A percentile compares a stretch with the other conserved stretches of the same genome.
phyloP scores from a whole-genome alignment of 1,140 invertebrate genomes.

The Drosophila yakuba region DNA sequence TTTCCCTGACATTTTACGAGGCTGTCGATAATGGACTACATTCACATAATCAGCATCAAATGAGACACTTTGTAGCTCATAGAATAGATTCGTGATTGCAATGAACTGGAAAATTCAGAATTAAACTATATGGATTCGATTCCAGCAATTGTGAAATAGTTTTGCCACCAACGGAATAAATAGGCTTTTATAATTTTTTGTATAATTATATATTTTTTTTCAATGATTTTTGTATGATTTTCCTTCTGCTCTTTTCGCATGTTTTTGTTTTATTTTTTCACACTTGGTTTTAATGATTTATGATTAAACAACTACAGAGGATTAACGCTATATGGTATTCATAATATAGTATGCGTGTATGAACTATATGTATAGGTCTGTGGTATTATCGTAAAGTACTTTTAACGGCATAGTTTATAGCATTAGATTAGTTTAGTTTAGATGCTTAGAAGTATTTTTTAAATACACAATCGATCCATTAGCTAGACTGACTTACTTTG shows the following conservation, averaged over 20 bases:
- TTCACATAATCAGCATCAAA: conserved; percentile 8
- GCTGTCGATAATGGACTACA: conserved; percentile 1
- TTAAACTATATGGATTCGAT: too few relatives aligned
- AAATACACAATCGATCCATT: conserved; percentile 51
- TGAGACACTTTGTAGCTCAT: conserved; percentile 12
- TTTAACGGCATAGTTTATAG: conserved; percentile 73
- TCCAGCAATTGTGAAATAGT: too few relatives aligned
- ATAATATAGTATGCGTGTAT: conserved; percentile 68
- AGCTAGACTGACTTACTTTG: conserved; percentile 50
- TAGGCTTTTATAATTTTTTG: conserved; percentile 48
- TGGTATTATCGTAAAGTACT: conserved; percentile 67
- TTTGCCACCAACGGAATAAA: conserved; percentile 4
- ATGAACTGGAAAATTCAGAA: too few relatives aligned
- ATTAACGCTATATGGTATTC: conserved; percentile 80
- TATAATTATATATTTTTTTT: conserved; percentile 79
- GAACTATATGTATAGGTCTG: conserved; percentile 61
- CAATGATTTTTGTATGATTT: conserved; percentile 55
- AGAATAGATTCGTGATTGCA: too few relatives aligned
- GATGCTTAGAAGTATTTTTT: conserved; percentile 58
- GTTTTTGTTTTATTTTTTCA: conserved; percentile 45
- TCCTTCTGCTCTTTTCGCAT: conserved; percentile 32
- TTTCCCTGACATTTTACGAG: conserved; percentile 5
- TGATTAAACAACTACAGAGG: conserved; percentile 79
- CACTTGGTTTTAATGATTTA: conserved; percentile 61
- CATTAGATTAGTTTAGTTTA: conserved; percentile 72